phyloP scores from a whole-genome alignment of 2,888 invertebrate genomes.

The Nysson spinosus region DNA sequence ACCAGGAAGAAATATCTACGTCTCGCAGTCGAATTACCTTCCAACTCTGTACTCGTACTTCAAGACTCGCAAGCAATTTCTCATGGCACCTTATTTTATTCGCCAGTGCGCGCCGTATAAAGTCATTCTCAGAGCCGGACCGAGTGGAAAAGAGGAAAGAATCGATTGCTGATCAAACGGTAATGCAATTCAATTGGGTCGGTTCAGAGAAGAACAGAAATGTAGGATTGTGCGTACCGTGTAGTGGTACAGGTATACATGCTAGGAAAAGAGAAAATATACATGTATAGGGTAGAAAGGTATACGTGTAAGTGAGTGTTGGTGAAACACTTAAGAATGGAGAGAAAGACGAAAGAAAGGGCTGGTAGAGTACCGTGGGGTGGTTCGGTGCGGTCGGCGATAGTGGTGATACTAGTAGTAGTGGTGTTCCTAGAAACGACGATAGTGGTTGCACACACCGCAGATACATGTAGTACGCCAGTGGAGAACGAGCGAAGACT shows the following conservation, averaged over 20 bases:
- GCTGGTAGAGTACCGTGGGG: not conserved
- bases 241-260: not conserved
- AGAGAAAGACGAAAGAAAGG: conserved; percentile 20
- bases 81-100: conserved; percentile 56
- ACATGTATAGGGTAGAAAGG: conserved; percentile 25
- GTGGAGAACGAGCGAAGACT: conserved; percentile 34
- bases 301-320: conserved; percentile 9
- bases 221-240: not conserved
- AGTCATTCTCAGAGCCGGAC: conserved; percentile 53
- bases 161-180: conserved; percentile 65
- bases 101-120: conserved; percentile 49
- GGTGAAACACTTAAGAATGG: conserved; percentile 32
- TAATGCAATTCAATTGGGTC: conserved; percentile 65
- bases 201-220: conserved; percentile 31
- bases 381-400: conserved; percentile 7
- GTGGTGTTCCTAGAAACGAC: conserved; percentile 42
- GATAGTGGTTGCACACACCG: conserved; percentile 39
- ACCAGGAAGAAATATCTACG: conserved; percentile 3
- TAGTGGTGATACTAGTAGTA: conserved; percentile 4
- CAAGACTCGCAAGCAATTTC: conserved; percentile 45
- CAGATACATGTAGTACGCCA: conserved; percentile 32
- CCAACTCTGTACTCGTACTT: conserved; percentile 30
- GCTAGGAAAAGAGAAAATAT: conserved; percentile 10
- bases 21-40: conserved; percentile 28
- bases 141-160: conserved; percentile 52